Base-by-base conservation (phyloP, 2,797 vertebrate species). In the Stomatorhinus walkeri region DNA sequence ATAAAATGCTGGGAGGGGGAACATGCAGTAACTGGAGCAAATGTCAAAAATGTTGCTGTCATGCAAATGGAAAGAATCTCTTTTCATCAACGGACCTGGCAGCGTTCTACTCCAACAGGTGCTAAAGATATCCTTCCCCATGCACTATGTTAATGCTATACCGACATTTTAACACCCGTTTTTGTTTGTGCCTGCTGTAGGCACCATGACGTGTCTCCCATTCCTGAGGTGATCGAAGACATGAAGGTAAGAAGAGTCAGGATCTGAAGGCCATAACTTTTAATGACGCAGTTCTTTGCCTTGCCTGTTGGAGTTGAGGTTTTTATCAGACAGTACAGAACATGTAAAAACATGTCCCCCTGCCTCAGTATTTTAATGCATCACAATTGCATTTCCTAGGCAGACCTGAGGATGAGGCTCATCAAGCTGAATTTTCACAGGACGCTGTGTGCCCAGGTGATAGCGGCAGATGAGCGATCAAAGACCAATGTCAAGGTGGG, bases 351-450 rank as follows among this genome's bases (percentile, higher is more conserved):
- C 36, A 14, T 10, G 43, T 6, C 46, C 40, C 43, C n/a, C 4
- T 28, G 24, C 16, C 14, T 36, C 51, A 8, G 36, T 43, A 86
- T 86, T 86, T 72, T 72, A 72, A 72, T 72, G 28, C 28, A 8
- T 56, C n/a, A 32, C 8, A 52, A 52, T 28, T 43, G 2, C 54
- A 46, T 84, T 48, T 52, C 89, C 32, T 92, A 96, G 96, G 93
- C 91, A 89, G 94, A 95, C 90, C 90, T 96, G 59, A 94, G 94
- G 89, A 36, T 94, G 90, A 94, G 94, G 88, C 92, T 96, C 10
- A 93, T 94, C 91, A 93, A 95, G 90, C 94, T 96, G 43, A 95
- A 94, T 91, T 95, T 94, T 94, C 93, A 96, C 59, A 96, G 95
- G 91, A 92, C 93, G 81, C 91, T 94, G 9, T 96, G 94, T 89